These are phyloP conservation scores for Crotalus tigris DNA, from an alignment of 2,113 vertebrate genomes.

Conservation along the genomic window DNA sequence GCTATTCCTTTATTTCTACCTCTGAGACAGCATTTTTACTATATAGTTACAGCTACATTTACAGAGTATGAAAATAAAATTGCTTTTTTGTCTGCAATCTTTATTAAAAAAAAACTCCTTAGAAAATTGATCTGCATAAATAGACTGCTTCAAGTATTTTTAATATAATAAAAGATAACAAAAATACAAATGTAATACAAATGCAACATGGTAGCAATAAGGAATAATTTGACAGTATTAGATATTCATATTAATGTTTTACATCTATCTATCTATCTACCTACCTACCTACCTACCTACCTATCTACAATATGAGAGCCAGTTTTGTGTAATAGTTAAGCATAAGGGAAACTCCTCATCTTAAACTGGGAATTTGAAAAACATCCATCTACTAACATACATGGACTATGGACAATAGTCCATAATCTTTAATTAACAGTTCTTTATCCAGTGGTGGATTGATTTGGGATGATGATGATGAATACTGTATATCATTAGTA, in stretches of 20 bases:
- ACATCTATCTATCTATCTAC: neutral
- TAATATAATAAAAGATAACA: neutral
- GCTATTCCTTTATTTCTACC: neutral
- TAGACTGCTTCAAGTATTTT: neutral
- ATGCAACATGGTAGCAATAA: constrained; percentile 6
- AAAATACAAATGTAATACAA: constrained; percentile 9
- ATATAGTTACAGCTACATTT: constrained; percentile 15
- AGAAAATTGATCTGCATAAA: constrained; percentile 26
- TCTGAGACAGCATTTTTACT: neutral
- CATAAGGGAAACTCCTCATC: neutral
- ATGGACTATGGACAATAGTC: neutral
- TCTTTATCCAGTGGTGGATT: neutral
- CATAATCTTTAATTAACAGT: neutral
- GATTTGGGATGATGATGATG: neutral
- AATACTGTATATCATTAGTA: constrained; percentile 3
- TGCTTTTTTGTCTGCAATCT: constrained; percentile 7
- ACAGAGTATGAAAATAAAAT: neutral
- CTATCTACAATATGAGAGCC: neutral
- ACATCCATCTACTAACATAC: neutral
- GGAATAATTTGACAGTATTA: constrained; percentile 35
- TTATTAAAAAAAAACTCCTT: neutral
- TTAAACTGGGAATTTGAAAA: no score
- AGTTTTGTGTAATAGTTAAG: neutral
- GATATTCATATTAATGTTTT: neutral
- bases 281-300: neutral